phyloP scores from a whole-genome alignment of 2,797 vertebrate genomes.

The Notamacropus eugenii region DNA sequence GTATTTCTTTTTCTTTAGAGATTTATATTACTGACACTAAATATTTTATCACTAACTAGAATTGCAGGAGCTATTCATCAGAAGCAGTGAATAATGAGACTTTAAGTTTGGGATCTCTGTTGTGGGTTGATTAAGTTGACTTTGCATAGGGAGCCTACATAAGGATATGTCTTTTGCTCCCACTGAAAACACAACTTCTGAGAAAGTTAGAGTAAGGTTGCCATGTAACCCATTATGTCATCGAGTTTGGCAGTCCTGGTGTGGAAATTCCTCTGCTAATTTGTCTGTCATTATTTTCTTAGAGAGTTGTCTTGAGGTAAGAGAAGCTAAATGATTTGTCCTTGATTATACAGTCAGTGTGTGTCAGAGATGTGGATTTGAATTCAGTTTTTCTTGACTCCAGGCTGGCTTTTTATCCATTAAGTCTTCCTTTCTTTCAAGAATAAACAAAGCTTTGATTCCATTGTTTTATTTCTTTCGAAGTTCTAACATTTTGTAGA shows the following conservation, averaged over 20 bases:
- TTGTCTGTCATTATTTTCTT: neutral
- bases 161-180: neutral
- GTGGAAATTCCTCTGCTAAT: neutral
- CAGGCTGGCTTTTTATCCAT: neutral
- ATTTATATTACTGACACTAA: slow-evolving; percentile 58
- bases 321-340: neutral
- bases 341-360: neutral
- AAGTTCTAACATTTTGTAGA: neutral
- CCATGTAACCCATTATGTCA: neutral
- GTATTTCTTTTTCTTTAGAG: slow-evolving; percentile 57
- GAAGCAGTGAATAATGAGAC: slow-evolving; percentile 57
- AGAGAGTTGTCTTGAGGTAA: neutral
- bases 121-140: slow-evolving; percentile 57
- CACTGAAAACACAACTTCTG: neutral
- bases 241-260: neutral
- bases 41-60: slow-evolving; percentile 63
- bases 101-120: slow-evolving; percentile 35
- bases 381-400: neutral
- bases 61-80: slow-evolving; percentile 25
- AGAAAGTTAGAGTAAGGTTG: neutral
- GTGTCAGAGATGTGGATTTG: neutral
- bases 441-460: neutral
- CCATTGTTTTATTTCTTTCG: neutral
- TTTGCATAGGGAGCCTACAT: slow-evolving; percentile 39
- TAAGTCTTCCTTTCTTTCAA: neutral